Conservation (phyloP, 1,140 invertebrate genomes). For the Bombus difficillimus region DNA sequence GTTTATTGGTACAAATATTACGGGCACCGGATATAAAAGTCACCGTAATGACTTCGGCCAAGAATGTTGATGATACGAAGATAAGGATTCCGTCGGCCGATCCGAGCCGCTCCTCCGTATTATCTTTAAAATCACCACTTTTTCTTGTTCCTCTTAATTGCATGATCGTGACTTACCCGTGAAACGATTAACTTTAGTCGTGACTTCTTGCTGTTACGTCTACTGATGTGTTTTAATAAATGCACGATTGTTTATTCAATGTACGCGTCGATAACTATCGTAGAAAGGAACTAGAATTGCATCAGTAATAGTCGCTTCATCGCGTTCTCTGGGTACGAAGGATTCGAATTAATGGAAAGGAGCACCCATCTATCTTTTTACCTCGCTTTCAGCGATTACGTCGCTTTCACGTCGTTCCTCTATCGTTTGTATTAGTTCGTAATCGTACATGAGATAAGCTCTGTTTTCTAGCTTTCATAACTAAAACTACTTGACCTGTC, state of each 20-base stretch:
- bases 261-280: background rate
- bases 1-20: constrained; percentile 66
- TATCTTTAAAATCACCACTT: constrained; percentile 48
- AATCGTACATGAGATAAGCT: too few relatives aligned
- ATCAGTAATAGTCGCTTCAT: too few relatives aligned
- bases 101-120: constrained; percentile 2
- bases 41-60: constrained; percentile 56
- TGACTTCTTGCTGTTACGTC: background rate
- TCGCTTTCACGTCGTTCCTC: too few relatives aligned
- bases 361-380: too few relatives aligned
- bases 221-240: background rate
- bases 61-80: constrained; percentile 60
- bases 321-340: too few relatives aligned
- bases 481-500: too few relatives aligned
- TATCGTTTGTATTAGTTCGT: too few relatives aligned
- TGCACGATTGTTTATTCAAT: background rate
- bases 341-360: too few relatives aligned
- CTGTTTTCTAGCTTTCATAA: too few relatives aligned
- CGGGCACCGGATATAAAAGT: constrained; percentile 60
- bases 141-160: constrained; percentile 43
- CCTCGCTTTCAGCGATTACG: too few relatives aligned
- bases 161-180: constrained; percentile 13
- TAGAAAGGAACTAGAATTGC: too few relatives aligned
- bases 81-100: constrained; percentile 53
- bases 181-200: background rate